Evolutionary conservation across 2,888 invertebrate genomes (phyloP).

Genomic region (Parnassius glacialis): DNA sequence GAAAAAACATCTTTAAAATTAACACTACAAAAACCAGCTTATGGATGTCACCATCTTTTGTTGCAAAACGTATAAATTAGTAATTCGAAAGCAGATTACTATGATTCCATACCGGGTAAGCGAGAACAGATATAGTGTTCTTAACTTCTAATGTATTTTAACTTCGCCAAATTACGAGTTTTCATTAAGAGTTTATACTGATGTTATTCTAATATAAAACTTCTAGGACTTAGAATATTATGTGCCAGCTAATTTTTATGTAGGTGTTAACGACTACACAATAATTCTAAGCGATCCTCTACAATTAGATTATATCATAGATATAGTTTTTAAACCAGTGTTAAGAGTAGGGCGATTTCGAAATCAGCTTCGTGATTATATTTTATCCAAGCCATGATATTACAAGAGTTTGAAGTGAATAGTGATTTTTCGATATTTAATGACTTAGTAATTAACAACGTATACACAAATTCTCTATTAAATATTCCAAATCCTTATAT

Average conservation of each 20-base stretch:
- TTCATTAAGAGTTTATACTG: neutral
- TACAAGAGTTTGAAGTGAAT: neutral
- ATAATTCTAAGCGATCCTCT: conserved; percentile 51
- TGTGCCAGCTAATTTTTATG: conserved; percentile 69
- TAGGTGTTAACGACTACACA: conserved; percentile 62
- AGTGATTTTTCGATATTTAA: too few relatives aligned
- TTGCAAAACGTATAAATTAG: conserved; percentile 10
- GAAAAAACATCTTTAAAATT: neutral
- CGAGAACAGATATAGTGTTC: conserved; percentile 20
- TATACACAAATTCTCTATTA: too few relatives aligned
- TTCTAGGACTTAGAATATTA: conserved; percentile 42
- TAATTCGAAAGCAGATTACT: conserved; percentile 24
- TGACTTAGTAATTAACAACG: too few relatives aligned
- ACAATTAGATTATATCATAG: conserved; percentile 35
- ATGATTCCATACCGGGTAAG: conserved; percentile 20
- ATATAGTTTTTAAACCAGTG: neutral
- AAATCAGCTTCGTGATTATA: neutral
- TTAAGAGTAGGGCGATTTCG: neutral
- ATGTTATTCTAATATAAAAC: conserved; percentile 48
- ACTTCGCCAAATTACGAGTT: conserved; percentile 16
- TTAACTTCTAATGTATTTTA: conserved; percentile 25
- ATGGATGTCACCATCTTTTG: neutral
- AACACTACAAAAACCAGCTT: neutral
- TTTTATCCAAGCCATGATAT: neutral
- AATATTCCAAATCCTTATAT: too few relatives aligned